Base-by-base conservation (phyloP, 2,888 invertebrate species). In the Drosophila quinaria region DNA sequence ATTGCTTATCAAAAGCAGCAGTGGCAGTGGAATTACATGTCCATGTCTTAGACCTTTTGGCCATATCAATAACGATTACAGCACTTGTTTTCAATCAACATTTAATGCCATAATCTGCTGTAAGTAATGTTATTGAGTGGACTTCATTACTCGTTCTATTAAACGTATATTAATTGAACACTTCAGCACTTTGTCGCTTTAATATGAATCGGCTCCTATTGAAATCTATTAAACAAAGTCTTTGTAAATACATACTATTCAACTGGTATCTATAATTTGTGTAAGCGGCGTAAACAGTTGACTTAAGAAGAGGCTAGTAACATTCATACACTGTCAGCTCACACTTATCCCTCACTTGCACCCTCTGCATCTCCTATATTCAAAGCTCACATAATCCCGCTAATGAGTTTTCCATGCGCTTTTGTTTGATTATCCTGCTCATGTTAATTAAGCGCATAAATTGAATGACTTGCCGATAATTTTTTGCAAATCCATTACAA, bases 391-490 rank as follows among this genome's bases (percentile, higher is more conserved):
- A 33, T 63, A 50, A 37, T 55, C 17, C 9, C 49, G 69, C 56
- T 76, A 76, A 73, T 74, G 56, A 73, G 67, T 60, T 68, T 64
- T 44, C 50, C 66, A 69, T 64, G 56, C 61, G 22, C 22, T 54
- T 54, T 52, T 31, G 19, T 17, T 37, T 70, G 50, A 66, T 73
- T 80, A 75, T 73, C 49, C 50, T 74, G 54, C 10, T 50, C 19
- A 15, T 73, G 68, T 37, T 74, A 85, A 87, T 78, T 84, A 15
- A 61, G 47, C n/a, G 4, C 31, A 61, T 54, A 33, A 55, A 55
- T 52, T 52, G 37, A 54, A 44, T 42, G 62, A 74, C 60, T 61
- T 55, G 66, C 46, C 19, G 25, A 56, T 71, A 49, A n/a, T n/a
- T n/a, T n/a, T 39, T 39, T 42, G 25, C 15, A 37, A 17, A 42